phyloP scores from a whole-genome alignment of 2,797 vertebrate genomes.

The Momotus momota region DNA sequence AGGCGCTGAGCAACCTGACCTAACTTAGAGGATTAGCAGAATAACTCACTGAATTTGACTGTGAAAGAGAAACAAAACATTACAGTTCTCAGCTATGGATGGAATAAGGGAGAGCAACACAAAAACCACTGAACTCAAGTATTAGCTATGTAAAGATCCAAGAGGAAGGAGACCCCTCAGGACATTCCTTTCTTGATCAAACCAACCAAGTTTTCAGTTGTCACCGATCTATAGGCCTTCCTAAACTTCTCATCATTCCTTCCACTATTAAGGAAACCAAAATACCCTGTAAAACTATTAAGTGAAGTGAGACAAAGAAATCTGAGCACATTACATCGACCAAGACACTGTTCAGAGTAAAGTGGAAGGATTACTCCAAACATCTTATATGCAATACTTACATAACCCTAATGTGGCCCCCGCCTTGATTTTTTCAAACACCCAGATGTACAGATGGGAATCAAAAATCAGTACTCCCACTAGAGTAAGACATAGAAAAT shows the following conservation, averaged over 20 bases:
- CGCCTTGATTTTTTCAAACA: background rate
- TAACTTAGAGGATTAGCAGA: background rate
- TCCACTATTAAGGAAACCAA: background rate
- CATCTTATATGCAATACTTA: background rate
- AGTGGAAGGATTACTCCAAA: background rate
- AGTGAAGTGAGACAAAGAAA: background rate
- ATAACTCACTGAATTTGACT: background rate
- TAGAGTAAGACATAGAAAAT: background rate
- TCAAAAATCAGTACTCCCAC: background rate
- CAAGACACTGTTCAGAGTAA: background rate
- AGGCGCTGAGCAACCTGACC: background rate
- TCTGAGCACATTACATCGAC: background rate
- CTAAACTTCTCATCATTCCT: background rate
- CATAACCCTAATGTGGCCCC: background rate
- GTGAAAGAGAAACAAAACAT: background rate
- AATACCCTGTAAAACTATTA: background rate
- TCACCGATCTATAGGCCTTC: background rate
- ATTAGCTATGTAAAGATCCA: background rate
- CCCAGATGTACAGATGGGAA: background rate
- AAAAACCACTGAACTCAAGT: background rate
- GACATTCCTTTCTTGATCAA: background rate
- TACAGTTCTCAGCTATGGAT: background rate
- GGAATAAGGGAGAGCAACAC: background rate
- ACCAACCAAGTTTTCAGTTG: background rate
- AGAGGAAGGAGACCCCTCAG: background rate